phyloP scores from a whole-genome alignment of 2,797 vertebrate genomes.

The Chelidonichthys spinosus region DNA sequence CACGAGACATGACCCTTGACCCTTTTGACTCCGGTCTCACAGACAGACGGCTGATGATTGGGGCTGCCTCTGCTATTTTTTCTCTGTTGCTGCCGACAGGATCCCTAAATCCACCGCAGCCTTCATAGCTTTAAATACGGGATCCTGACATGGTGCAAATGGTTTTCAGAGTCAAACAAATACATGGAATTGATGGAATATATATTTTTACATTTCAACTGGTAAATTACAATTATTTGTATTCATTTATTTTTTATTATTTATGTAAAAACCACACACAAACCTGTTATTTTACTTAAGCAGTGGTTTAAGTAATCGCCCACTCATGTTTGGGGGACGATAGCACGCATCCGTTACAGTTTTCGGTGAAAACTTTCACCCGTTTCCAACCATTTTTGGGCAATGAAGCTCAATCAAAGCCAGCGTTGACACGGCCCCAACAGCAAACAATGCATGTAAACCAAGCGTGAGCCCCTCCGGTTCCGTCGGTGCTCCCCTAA shows the following conservation, averaged over 20 bases:
- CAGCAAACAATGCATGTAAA: slow-evolving; percentile 55
- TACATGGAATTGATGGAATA: background rate
- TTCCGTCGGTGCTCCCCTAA: slow-evolving; percentile 1
- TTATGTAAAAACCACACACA: background rate
- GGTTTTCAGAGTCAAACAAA: background rate
- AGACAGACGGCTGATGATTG: slow-evolving; percentile 13
- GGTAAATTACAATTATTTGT: background rate
- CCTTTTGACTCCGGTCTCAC: slow-evolving; percentile 9
- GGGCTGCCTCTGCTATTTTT: slow-evolving; percentile 27
- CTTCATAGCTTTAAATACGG: background rate
- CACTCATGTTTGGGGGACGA: background rate
- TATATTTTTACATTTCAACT: background rate
- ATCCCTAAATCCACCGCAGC: background rate
- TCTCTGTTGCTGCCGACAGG: slow-evolving; percentile 9
- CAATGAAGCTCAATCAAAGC: slow-evolving; percentile 29
- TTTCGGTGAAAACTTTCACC: background rate
- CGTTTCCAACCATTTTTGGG: background rate
- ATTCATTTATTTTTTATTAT: too few species aligned
- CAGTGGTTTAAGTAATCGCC: background rate
- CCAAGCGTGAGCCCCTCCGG: slow-evolving; percentile 24
- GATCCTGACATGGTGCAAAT: background rate
- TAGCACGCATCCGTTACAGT: background rate
- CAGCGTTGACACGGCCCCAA: background rate
- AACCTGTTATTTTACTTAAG: background rate
- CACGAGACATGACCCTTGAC: slow-evolving; percentile 28